A percentile compares a stretch with the other conserved stretches of the same genome.
Evolutionary conservation across 1,140 invertebrate genomes (phyloP).

Genomic region (Eumeta japonica): DNA sequence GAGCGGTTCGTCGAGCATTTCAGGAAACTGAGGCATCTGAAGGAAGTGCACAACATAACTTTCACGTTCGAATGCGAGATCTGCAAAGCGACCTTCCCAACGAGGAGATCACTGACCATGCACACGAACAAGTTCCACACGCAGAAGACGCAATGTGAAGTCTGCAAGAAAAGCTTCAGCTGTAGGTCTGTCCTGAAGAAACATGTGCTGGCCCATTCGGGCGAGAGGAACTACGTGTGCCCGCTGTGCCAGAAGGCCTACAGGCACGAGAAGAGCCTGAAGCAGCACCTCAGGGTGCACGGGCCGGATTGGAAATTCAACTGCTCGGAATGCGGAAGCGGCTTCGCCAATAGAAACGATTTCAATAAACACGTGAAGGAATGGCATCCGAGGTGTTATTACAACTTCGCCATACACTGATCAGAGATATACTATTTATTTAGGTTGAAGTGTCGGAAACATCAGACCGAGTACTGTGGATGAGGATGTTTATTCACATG

Average conservation of each 20-base stretch:
- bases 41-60: constrained; percentile 28
- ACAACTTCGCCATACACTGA: no score
- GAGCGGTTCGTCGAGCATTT: constrained; percentile 35
- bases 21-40: constrained; percentile 31
- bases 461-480: no score
- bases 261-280: constrained; percentile 67
- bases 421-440: no score
- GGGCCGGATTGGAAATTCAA: constrained; percentile 43
- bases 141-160: constrained; percentile 49
- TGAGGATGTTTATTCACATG: no score
- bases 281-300: constrained; percentile 65
- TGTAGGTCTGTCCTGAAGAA: constrained; percentile 63
- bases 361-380: constrained; percentile 29
- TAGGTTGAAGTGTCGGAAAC: no score
- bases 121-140: constrained; percentile 53
- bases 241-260: constrained; percentile 60
- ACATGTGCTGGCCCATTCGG: constrained; percentile 70
- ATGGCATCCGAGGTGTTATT: constrained; percentile 26
- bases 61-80: constrained; percentile 30
- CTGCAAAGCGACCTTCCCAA: constrained; percentile 25
- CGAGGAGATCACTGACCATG: constrained; percentile 27
- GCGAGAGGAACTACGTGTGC: constrained; percentile 60
- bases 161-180: constrained; percentile 54
- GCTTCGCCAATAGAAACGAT: constrained; percentile 30
- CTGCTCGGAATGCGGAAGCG: constrained; percentile 48